Conservation (phyloP, 2,797 vertebrate species). For the Enteromius argenteus region DNA sequence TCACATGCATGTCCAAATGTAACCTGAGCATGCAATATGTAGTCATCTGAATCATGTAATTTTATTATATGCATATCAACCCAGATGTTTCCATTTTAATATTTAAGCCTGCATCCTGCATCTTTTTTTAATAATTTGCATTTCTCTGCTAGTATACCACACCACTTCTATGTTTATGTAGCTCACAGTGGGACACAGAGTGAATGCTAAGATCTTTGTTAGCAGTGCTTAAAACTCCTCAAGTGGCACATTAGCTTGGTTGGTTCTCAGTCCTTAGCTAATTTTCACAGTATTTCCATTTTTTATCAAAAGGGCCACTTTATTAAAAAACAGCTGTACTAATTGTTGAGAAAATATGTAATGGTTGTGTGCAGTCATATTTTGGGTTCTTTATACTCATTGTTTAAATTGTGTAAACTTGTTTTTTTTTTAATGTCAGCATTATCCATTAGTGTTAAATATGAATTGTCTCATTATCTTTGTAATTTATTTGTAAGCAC, state of each 20-base stretch:
- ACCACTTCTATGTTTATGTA: background rate
- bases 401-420: conserved; percentile 50
- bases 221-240: conserved; percentile 18
- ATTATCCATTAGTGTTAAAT: conserved; percentile 47
- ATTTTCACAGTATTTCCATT: conserved; percentile 13
- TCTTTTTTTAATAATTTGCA: conserved; percentile 4
- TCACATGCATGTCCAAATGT: conserved; percentile 38
- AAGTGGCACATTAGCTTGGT: conserved; percentile 1
- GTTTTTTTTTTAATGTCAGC: conserved; percentile 31
- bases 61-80: background rate
- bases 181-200: background rate
- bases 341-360: background rate
- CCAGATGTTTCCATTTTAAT: conserved; percentile 24
- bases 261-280: conserved; percentile 17
- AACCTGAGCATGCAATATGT: conserved; percentile 38
- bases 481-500: conserved; percentile 62
- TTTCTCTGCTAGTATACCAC: conserved; percentile 11
- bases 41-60: conserved; percentile 13
- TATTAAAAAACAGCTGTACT: conserved; percentile 22
- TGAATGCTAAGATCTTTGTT: conserved; percentile 10
- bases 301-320: conserved; percentile 21
- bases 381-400: conserved; percentile 40
- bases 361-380: conserved; percentile 29
- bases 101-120: conserved; percentile 14
- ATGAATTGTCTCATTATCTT: conserved; percentile 53